phyloP scores from a whole-genome alignment of 2,797 vertebrate species.

The Xerus rutilus region DNA sequence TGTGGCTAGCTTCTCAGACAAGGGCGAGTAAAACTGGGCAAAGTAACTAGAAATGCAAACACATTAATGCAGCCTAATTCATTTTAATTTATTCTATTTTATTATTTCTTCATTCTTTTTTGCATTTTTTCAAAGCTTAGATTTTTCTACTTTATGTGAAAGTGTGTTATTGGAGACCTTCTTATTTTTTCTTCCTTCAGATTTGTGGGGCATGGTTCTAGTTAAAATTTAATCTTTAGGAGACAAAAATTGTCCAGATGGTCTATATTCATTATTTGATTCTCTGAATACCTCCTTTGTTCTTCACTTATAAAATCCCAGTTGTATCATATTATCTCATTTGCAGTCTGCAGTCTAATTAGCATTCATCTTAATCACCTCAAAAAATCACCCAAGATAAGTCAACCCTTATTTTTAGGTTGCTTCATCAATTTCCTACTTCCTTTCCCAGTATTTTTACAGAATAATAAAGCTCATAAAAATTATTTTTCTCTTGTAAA shows the following conservation, averaged over 20 bases:
- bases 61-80: neutral
- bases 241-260: neutral
- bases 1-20: neutral
- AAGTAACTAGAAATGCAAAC: neutral
- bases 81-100: neutral
- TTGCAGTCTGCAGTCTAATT: constrained; percentile 26
- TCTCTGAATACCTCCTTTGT: neutral
- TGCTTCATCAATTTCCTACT: constrained; percentile 22
- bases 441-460: neutral
- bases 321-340: neutral
- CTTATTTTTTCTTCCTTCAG: constrained; percentile 41
- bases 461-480: neutral
- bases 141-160: neutral
- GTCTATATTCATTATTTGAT: neutral
- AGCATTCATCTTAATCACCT: neutral
- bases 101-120: neutral
- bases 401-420: neutral
- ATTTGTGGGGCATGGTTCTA: neutral
- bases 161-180: neutral
- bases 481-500: constrained; percentile 53
- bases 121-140: neutral
- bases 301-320: neutral
- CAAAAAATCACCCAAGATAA: neutral
- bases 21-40: neutral
- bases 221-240: constrained; percentile 48